Percentiles rank a stretch among this genome's conserved stretches.
These are phyloP conservation scores for Scylla paramamosain DNA, from an alignment of 1,140 invertebrate genomes.

Conservation along the genomic window DNA sequence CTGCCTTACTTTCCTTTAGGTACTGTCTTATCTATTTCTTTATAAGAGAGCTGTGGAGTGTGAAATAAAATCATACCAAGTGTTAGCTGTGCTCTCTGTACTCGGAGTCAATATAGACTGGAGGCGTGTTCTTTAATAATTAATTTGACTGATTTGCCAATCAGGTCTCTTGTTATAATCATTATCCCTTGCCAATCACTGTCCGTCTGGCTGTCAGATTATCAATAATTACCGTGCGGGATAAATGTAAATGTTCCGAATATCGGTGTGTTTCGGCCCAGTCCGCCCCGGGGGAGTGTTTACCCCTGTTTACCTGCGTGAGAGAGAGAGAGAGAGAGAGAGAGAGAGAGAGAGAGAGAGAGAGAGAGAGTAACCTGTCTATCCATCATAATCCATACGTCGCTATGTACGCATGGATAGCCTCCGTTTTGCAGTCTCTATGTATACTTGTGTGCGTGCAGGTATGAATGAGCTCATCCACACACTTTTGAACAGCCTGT, in stretches of 20 bases:
- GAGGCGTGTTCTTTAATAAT: constrained; percentile 47
- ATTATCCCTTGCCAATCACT: constrained; percentile 65
- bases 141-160: constrained; percentile 54
- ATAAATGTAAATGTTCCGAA: constrained; percentile 32
- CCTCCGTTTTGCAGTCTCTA: background rate
- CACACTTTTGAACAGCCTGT: background rate
- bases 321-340: constrained; percentile 20
- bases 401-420: background rate
- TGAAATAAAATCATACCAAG: background rate
- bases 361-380: constrained; percentile 8
- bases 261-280: background rate
- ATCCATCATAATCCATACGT: constrained; percentile 39
- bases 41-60: background rate
- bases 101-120: background rate
- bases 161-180: constrained; percentile 61
- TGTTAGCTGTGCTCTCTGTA: background rate
- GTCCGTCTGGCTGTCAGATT: constrained; percentile 54
- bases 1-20: background rate
- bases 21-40: too few relatives aligned
- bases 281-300: background rate
- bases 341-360: background rate
- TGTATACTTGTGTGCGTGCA: constrained; percentile 46
- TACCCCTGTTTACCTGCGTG: constrained; percentile 33
- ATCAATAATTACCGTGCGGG: constrained; percentile 52
- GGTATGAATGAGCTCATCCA: constrained; percentile 25